phyloP scores from a whole-genome alignment of 2,888 invertebrate genomes.

The Dynastes hyllus region DNA sequence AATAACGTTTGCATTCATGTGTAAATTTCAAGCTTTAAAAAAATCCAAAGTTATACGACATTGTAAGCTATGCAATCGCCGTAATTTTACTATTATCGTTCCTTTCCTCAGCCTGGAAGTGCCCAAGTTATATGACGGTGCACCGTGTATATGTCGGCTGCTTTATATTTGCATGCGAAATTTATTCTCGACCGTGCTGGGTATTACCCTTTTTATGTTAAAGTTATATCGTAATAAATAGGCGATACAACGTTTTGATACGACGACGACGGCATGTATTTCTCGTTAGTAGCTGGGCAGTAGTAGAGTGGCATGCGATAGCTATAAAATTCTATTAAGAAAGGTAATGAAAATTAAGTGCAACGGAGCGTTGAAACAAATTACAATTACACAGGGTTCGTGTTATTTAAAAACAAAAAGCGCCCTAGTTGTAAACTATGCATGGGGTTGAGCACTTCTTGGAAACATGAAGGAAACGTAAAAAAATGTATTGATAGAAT shows the following conservation, averaged over 20 bases:
- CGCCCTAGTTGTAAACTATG: too few species aligned
- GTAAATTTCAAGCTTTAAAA: too few species aligned
- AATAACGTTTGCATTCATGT: too few species aligned
- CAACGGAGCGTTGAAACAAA: not conserved
- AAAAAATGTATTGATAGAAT: too few species aligned
- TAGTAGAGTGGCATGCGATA: not conserved
- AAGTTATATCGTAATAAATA: slow-evolving; percentile 15
- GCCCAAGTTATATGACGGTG: not conserved
- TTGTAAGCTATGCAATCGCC: too few species aligned
- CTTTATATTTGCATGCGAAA: slow-evolving; percentile 17
- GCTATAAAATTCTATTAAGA: slow-evolving; percentile 1
- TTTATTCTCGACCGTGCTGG: slow-evolving; percentile 14
- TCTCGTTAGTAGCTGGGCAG: too few species aligned
- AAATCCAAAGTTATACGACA: too few species aligned
- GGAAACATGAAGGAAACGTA: too few species aligned
- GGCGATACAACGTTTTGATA: not conserved
- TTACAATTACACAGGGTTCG: not conserved
- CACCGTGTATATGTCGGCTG: not conserved
- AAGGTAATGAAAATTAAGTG: slow-evolving; percentile 2
- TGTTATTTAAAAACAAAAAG: too few species aligned
- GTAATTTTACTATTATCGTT: too few species aligned
- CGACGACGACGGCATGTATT: not conserved
- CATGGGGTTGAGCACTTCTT: too few species aligned
- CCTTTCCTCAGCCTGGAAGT: too few species aligned
- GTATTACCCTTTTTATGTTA: slow-evolving; percentile 24